Evolutionary conservation across 2,888 invertebrate genomes (phyloP).

Genomic region (Scotopteryx bipunctaria): DNA sequence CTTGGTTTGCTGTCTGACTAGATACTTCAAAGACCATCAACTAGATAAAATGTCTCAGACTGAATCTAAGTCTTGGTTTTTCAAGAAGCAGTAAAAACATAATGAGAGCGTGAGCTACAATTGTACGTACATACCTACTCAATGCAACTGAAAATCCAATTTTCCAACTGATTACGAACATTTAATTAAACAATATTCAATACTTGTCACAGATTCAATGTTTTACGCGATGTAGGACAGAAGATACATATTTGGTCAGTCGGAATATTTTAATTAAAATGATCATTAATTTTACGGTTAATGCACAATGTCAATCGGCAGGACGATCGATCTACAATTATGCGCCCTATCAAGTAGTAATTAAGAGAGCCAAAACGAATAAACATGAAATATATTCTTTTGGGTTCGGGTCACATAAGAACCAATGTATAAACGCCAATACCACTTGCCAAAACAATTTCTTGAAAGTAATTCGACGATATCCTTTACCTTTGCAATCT

Average conservation of each 20-base stretch:
- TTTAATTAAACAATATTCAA: conserved; percentile 5
- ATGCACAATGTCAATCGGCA: background rate
- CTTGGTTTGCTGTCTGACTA: background rate
- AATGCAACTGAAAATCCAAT: background rate
- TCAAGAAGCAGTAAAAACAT: background rate
- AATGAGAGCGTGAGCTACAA: background rate
- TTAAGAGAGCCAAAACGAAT: too few species aligned
- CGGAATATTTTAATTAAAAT: conserved; percentile 46
- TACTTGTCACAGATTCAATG: background rate
- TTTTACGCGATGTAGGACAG: conserved; percentile 7
- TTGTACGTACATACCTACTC: background rate
- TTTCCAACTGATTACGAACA: background rate
- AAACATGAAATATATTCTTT: too few species aligned
- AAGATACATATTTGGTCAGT: conserved; percentile 26
- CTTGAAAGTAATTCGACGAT: background rate
- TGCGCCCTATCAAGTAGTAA: conserved; percentile 24
- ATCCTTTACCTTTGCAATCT: too few species aligned
- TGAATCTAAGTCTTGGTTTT: background rate
- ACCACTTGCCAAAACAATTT: too few species aligned
- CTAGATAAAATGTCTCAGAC: background rate
- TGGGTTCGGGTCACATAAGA: too few species aligned
- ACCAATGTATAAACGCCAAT: too few species aligned
- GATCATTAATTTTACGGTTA: conserved; percentile 49
- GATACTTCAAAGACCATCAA: background rate
- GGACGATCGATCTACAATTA: conserved; percentile 55